phyloP scores from a whole-genome alignment of 2,113 vertebrate species.

The Panurus biarmicus region DNA sequence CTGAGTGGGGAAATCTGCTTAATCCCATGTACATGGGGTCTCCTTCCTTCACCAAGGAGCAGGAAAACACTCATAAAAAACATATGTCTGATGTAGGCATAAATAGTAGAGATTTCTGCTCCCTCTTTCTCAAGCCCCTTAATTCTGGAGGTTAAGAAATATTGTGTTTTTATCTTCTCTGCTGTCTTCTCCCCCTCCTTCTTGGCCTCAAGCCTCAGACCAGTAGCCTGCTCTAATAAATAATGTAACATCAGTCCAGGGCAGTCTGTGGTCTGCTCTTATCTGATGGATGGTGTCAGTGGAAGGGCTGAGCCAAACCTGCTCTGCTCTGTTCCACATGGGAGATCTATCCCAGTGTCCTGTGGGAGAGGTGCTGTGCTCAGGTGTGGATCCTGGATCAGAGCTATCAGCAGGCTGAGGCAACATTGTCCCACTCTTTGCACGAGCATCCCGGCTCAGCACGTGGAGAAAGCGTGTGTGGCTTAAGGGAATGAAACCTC shows the following conservation, averaged over 20 bases:
- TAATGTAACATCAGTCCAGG: not conserved
- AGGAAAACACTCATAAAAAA: not conserved
- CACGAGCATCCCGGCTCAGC: not conserved
- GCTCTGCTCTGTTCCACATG: not conserved
- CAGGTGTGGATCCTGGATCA: not conserved
- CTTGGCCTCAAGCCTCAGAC: not conserved
- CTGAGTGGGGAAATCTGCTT: not conserved
- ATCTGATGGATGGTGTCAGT: not conserved
- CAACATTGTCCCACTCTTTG: not conserved
- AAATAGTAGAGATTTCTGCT: not conserved
- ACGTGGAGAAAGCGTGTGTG: fast-evolving
- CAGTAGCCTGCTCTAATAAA: constrained; percentile 27
- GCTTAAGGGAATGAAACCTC: not conserved
- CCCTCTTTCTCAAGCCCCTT: not conserved
- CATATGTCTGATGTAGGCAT: not conserved
- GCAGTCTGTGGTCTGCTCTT: constrained; percentile 7
- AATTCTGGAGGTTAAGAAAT: not conserved
- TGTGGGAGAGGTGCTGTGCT: not conserved
- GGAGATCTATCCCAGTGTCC: not conserved
- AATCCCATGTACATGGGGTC: not conserved
- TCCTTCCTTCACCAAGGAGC: not conserved
- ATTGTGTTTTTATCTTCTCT: not conserved
- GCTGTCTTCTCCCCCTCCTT: not conserved
- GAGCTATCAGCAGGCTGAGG: not conserved
- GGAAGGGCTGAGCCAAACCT: not conserved